Conservation (phyloP, 1,140 invertebrate genomes). For the Dendrolimus kikuchii region DNA sequence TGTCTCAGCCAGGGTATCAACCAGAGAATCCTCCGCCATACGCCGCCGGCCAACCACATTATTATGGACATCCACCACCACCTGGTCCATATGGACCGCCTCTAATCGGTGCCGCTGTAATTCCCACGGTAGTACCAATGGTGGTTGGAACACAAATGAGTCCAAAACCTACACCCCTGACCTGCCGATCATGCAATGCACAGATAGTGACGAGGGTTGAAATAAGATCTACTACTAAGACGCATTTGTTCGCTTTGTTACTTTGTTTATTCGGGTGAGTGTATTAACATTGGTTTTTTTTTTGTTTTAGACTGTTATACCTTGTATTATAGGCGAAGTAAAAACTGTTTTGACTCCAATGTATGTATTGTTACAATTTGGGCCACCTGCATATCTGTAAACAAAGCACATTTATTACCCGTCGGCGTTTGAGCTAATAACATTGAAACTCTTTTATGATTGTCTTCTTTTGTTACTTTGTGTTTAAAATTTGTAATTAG, state of each 20-base stretch:
- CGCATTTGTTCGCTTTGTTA: constrained; percentile 74
- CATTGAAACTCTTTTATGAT: no score
- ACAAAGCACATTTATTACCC: no score
- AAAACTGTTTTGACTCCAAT: no score
- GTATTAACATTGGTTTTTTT: not conserved
- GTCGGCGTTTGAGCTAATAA: no score
- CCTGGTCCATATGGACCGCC: constrained; percentile 4
- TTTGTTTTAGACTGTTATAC: no score
- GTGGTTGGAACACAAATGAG: constrained; percentile 44
- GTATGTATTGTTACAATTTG: no score
- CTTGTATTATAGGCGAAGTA: no score
- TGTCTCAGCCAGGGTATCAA: no score
- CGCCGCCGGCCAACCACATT: not conserved
- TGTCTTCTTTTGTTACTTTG: no score
- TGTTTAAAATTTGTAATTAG: no score
- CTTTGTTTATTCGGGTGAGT: constrained; percentile 73
- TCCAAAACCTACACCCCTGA: constrained; percentile 46
- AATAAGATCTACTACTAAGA: constrained; percentile 67
- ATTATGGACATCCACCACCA: constrained; percentile 1
- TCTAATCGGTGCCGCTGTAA: not conserved
- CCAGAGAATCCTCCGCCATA: not conserved
- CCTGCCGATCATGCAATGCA: constrained; percentile 71
- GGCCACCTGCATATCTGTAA: no score
- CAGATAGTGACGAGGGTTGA: constrained; percentile 67
- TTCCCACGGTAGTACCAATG: constrained; percentile 8